Base-by-base conservation (phyloP, 2,888 invertebrate genomes). In the Tholera decimalis region DNA sequence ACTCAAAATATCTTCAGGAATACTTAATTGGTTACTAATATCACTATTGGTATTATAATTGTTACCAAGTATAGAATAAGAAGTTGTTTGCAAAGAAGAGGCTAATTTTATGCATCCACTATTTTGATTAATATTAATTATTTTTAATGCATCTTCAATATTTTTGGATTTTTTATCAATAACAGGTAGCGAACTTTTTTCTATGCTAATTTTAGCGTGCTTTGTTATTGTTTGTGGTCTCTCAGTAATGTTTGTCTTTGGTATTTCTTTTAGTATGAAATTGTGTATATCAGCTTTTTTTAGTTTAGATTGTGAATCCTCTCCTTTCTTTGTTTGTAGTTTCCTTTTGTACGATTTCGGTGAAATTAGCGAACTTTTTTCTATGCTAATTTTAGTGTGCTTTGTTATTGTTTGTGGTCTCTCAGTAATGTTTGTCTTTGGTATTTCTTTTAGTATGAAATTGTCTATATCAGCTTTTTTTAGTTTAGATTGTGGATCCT, bases 111-210 rank as follows among this genome's bases (percentile, higher is more conserved):
- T 46, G 8, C 56, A 43, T 0, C 35, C 35, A 22, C 43, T 47
- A 24, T 71, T 55, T 26, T 64, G 65, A 33, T 83, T 82, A 0
- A 49, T 69, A 22, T 79, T 76, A 8, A 83, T 58, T 18, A 83
- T 82, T 18, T 76, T 69, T 3, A 83, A 51, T 1, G 83, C 83
- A 2, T 67, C 71, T 44, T 77, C 59, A 24, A 82, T 79, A 35
- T 83, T 82, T 49, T 71, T 79, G 0, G 53, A 22, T 20, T 66
- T 76, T 8, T 35, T 47, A 11, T 33, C 24, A 18, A 5, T 33
- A 22, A 37, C n/a, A 37, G 41, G 11, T 62, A 9, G 9, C 9
- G 13, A 22, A 30, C 2, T 37, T 1, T 30, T 37, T 39, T 35
- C 18, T 3, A 6, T 0, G 4, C 5, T 4, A 11, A 11, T 2